Evolutionary conservation across 2,888 invertebrate species (phyloP).

Genomic region (Strigamia transsilvanica): DNA sequence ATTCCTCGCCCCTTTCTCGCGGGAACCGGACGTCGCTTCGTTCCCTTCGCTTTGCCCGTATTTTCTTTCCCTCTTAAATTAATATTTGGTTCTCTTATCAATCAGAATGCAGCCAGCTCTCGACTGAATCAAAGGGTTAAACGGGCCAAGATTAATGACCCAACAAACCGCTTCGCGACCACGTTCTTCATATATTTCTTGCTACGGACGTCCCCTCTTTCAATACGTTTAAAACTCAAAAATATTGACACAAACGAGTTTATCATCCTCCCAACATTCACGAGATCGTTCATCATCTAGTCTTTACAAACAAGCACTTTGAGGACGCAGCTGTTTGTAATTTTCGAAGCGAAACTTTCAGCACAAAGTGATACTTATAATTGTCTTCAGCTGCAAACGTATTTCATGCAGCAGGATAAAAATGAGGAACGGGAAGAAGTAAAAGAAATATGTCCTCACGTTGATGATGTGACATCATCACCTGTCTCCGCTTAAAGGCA

Average conservation of each 20-base stretch:
- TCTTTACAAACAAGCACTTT: conserved; percentile 22
- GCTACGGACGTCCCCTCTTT: neutral
- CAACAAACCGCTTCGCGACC: conserved; percentile 26
- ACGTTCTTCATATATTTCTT: conserved; percentile 40
- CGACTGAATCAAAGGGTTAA: conserved; percentile 33
- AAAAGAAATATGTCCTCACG: conserved; percentile 3
- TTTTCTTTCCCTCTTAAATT: conserved; percentile 27
- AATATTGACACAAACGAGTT: conserved; percentile 40
- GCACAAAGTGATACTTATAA: conserved; percentile 29
- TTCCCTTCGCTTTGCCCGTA: neutral
- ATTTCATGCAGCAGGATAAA: neutral
- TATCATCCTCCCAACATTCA: conserved; percentile 42
- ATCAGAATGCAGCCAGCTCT: conserved; percentile 35
- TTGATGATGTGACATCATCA: conserved; percentile 33
- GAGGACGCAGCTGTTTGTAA: conserved; percentile 28
- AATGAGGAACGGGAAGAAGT: neutral
- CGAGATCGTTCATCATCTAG: conserved; percentile 16
- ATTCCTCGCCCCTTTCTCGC: conserved; percentile 21
- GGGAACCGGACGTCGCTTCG: conserved; percentile 17
- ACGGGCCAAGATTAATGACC: conserved; percentile 33
- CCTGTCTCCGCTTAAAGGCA: conserved; percentile 22
- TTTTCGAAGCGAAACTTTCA: conserved; percentile 36
- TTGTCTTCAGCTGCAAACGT: conserved; percentile 13
- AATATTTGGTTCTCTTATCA: conserved; percentile 50
- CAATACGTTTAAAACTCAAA: conserved; percentile 10